Percentiles rank a stretch among this genome's conserved stretches.
phyloP scores from a whole-genome alignment of 1,140 invertebrate genomes.

The Caerostris darwini region DNA sequence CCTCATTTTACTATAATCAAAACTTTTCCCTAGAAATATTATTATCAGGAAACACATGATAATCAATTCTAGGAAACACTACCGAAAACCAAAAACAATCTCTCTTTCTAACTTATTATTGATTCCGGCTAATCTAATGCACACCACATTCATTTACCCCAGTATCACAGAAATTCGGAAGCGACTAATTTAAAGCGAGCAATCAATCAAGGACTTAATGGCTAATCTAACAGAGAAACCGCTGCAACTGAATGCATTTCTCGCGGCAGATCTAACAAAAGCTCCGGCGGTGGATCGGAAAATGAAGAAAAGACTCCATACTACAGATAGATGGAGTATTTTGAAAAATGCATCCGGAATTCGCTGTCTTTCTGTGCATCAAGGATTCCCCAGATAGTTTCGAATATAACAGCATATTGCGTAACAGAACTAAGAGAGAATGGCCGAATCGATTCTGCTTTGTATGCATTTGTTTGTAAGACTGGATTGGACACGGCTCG shows the following conservation, averaged over 20 bases:
- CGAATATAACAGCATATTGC: neutral
- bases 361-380: neutral
- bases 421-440: neutral
- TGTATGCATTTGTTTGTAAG: neutral
- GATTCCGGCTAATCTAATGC: neutral
- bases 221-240: neutral
- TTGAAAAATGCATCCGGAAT: constrained; percentile 9
- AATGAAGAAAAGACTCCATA: neutral
- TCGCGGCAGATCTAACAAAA: neutral
- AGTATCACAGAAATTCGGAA: neutral
- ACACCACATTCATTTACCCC: neutral
- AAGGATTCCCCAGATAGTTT: neutral
- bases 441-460: neutral
- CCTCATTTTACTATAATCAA: no score
- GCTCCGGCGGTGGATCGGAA: neutral
- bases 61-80: neutral
- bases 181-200: neutral
- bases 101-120: neutral
- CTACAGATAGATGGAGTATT: neutral
- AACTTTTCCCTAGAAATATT: no score
- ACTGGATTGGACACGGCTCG: neutral
- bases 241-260: neutral
- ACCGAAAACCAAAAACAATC: neutral
- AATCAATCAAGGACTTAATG: neutral
- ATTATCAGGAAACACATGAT: no score